These are phyloP conservation scores for Sarcoramphus papa DNA, from an alignment of 2,797 vertebrate species.

Conservation along the genomic window DNA sequence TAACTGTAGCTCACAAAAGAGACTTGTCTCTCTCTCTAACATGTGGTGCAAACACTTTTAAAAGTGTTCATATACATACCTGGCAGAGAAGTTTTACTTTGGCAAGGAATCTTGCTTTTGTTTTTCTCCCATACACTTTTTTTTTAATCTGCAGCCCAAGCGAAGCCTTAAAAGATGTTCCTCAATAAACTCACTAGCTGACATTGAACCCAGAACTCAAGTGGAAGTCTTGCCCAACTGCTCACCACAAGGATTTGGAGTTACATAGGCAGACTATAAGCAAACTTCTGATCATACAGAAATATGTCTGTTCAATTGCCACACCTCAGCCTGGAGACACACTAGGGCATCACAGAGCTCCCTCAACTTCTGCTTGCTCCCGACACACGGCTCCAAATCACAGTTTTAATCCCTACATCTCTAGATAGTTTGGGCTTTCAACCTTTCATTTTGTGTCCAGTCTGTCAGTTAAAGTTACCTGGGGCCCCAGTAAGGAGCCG, in stretches of 20 bases:
- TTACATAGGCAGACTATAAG: background rate
- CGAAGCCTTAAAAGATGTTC: background rate
- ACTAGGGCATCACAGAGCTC: background rate
- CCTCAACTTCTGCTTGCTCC: background rate
- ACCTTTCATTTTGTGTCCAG: background rate
- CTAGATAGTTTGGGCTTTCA: background rate
- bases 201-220: background rate
- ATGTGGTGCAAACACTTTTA: background rate
- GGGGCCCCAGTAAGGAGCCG: background rate
- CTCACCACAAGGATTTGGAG: background rate
- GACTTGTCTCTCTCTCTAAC: background rate
- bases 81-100: background rate
- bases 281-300: background rate
- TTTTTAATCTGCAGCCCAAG: background rate
- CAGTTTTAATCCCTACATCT: background rate
- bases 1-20: background rate
- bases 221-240: background rate
- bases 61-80: background rate
- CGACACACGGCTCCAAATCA: background rate
- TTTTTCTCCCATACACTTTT: background rate
- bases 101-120: background rate
- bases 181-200: background rate
- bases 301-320: background rate
- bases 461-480: background rate
- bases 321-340: background rate